Conservation (phyloP, 1,140 invertebrate genomes). For the Drosophila ficusphila region DNA sequence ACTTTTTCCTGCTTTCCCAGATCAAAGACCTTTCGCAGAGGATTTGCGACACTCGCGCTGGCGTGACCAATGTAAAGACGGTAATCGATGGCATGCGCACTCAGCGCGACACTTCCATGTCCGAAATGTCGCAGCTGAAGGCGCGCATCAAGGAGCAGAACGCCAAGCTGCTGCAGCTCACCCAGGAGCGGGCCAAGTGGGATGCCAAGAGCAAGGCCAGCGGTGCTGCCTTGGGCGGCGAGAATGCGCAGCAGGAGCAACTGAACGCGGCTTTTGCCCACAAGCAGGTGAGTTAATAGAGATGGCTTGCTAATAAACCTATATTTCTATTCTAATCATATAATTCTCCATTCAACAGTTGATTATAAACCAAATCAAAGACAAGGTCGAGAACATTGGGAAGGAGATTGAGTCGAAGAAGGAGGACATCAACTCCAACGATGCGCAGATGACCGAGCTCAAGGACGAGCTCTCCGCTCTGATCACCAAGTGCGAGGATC, state of each 20-base stretch:
- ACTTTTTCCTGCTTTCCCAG: slow-evolving; percentile 32
- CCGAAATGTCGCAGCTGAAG: slow-evolving; percentile 95
- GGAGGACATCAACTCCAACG: slow-evolving; percentile 93
- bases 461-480: slow-evolving; percentile 85
- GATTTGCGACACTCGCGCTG: slow-evolving; percentile 94
- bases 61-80: slow-evolving; percentile 95
- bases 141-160: slow-evolving; percentile 93
- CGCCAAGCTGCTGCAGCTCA: slow-evolving; percentile 90
- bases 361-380: slow-evolving; percentile 93
- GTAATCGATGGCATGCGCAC: slow-evolving; percentile 98
- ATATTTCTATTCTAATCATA: background rate
- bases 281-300: slow-evolving; percentile 78
- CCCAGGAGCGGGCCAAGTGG: slow-evolving; percentile 92
- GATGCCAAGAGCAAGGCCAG: slow-evolving; percentile 88
- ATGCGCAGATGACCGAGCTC: slow-evolving; percentile 89
- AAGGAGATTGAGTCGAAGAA: slow-evolving; percentile 90
- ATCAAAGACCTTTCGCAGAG: slow-evolving; percentile 93
- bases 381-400: slow-evolving; percentile 89
- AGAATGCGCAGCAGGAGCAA: slow-evolving; percentile 70
- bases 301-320: no score
- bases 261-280: slow-evolving; percentile 81
- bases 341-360: slow-evolving; percentile 70
- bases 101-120: slow-evolving; percentile 94
- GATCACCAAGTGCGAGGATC: slow-evolving; percentile 86
- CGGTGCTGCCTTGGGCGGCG: slow-evolving; percentile 40